Base-by-base conservation (phyloP, 1,140 invertebrate species). In the Drosophila hydei region DNA sequence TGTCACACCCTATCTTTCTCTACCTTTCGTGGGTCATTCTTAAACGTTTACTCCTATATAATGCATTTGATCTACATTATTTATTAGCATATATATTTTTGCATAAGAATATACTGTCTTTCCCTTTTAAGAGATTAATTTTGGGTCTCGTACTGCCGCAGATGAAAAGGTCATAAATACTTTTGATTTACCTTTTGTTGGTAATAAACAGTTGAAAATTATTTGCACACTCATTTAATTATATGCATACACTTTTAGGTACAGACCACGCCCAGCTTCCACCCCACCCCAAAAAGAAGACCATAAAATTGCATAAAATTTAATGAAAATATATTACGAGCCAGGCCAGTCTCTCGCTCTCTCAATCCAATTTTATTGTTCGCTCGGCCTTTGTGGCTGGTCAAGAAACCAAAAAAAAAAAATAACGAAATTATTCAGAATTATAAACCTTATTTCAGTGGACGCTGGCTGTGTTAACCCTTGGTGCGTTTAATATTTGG, bases 401-500 rank as follows among this genome's bases (percentile, higher is more conserved):
- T 47, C 68, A 72, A 59, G 19, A 11, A 52, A 38, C 27, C 4
- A 36, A 21, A 45, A 30, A 51, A 36, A 33, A 84, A 73, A 84
- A 84, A 85, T 80, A 85, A 85, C 52, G 70, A 77, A 87, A 85
- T 85, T 85, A 85, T 87, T 75, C 83, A 87, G 76, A 85, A 85
- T 87, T 85, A 85, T 85, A 83, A 76, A 59, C 47, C 68, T 68
- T 75, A 52, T 64, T 63, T 64, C 23, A 51, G 36, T 23, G 14
- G 23, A 19, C 21, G 25, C 43, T 27, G 36, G 25, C 43, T 27
- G 36, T 51, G 48, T 87, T 85, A 88, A 78, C 81, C 81, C 83
- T 85, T 87, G 56, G 68, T 52, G 51, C 56, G 60, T 77, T 69
- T 58, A 71, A 79, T 75, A 79, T 71, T 72, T 71, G 69, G 47